Conservation (phyloP, 2,888 invertebrate genomes). For the Metacarcinus magister region DNA sequence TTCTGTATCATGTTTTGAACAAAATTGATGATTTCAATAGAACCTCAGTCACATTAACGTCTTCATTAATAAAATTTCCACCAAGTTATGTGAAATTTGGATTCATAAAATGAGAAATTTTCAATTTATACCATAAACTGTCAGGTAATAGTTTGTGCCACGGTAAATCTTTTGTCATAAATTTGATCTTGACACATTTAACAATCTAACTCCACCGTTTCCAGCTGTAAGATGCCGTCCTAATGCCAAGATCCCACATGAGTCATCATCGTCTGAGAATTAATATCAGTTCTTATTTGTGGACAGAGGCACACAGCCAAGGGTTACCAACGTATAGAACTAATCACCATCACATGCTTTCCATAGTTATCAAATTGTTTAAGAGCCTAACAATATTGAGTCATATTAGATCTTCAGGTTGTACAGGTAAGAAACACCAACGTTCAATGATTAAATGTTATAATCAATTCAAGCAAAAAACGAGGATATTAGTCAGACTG, state of each 20-base stretch:
- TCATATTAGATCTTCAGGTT: no score
- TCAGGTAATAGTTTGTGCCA: neutral
- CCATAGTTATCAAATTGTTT: no score
- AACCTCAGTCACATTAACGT: neutral
- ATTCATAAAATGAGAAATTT: neutral
- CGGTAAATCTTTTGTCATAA: neutral
- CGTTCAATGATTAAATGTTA: no score
- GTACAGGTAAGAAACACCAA: no score
- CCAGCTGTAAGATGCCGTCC: neutral
- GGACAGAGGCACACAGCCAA: neutral
- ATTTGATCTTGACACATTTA: neutral
- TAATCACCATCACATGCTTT: neutral
- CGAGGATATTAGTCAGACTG: no score
- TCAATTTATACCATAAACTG: neutral
- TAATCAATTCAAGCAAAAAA: no score
- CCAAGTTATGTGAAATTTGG: neutral
- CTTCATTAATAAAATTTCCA: neutral
- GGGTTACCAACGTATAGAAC: neutral
- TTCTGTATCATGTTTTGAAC: no score
- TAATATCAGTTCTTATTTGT: neutral
- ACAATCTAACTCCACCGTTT: neutral
- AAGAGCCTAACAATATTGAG: no score
- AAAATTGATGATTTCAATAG: no score
- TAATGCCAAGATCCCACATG: neutral
- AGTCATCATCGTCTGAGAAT: neutral